A percentile compares a stretch with the other conserved stretches of the same genome.
Conservation (phyloP, 2,113 vertebrate genomes). For the pig (Sus scrofa) region DNA sequence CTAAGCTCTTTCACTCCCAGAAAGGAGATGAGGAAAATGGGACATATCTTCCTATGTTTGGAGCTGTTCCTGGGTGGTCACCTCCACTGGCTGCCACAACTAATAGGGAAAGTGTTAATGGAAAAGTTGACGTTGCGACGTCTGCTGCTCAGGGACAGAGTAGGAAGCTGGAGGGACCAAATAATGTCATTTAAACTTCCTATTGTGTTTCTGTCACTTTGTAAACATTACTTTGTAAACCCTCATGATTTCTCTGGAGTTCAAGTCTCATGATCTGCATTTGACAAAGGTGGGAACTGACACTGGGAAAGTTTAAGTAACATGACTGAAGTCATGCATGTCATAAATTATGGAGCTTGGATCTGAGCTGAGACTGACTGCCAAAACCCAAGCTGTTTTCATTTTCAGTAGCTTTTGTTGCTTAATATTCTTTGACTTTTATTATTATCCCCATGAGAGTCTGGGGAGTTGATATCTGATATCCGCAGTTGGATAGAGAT, state of each 20-base stretch:
- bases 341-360: not conserved
- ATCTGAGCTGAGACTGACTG: conserved; percentile 23
- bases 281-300: not conserved
- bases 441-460: not conserved
- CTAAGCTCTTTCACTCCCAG: not conserved
- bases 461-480: not conserved
- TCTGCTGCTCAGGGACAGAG: not conserved
- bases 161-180: not conserved
- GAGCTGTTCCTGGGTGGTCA: not conserved
- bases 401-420: not conserved
- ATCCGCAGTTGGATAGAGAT: not conserved
- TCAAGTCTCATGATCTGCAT: not conserved
- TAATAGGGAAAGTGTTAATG: not conserved
- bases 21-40: not conserved
- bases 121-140: not conserved
- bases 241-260: not conserved
- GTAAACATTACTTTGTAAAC: not conserved
- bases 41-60: not conserved
- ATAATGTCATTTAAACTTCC: not conserved
- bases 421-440: not conserved
- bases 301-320: not conserved
- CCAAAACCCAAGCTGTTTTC: not conserved
- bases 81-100: not conserved
- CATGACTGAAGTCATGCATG: not conserved
- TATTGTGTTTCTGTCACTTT: not conserved